These are phyloP conservation scores for Hapalemur alaotrensis DNA, from an alignment of 2,797 vertebrate genomes.

Conservation along the genomic window DNA sequence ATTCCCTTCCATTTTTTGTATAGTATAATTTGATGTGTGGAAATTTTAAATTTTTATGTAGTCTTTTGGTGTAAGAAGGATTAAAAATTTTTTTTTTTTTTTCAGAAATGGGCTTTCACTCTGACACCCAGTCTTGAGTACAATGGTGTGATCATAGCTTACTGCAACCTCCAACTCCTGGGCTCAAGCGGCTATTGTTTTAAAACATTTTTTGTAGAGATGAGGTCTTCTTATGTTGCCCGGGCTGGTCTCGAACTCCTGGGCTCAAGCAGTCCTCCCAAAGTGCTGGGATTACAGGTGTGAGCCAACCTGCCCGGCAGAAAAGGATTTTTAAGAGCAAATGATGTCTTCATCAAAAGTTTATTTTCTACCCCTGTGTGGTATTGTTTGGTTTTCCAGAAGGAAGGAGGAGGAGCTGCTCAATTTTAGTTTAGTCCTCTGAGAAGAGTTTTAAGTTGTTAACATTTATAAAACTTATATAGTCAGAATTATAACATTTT, in stretches of 20 bases:
- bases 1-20: background rate
- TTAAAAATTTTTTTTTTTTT: background rate
- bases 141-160: background rate
- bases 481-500: constrained; percentile 6
- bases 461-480: background rate
- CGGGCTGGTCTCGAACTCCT: background rate
- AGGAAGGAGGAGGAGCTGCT: background rate
- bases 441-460: background rate
- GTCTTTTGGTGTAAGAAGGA: background rate
- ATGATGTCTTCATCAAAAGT: background rate
- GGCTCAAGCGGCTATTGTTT: background rate
- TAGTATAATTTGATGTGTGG: background rate
- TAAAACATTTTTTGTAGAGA: background rate
- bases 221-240: background rate
- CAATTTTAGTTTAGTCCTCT: constrained; percentile 14
- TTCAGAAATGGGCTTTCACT: background rate
- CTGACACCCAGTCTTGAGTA: background rate
- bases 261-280: too few species aligned
- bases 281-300: too few species aligned
- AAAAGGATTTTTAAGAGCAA: background rate
- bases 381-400: constrained; percentile 15
- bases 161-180: background rate
- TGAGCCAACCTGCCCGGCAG: too few species aligned
- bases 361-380: background rate
- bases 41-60: constrained; percentile 34